Evolutionary conservation across 2,888 invertebrate species (phyloP).

Genomic region (Phalangium opilio): DNA sequence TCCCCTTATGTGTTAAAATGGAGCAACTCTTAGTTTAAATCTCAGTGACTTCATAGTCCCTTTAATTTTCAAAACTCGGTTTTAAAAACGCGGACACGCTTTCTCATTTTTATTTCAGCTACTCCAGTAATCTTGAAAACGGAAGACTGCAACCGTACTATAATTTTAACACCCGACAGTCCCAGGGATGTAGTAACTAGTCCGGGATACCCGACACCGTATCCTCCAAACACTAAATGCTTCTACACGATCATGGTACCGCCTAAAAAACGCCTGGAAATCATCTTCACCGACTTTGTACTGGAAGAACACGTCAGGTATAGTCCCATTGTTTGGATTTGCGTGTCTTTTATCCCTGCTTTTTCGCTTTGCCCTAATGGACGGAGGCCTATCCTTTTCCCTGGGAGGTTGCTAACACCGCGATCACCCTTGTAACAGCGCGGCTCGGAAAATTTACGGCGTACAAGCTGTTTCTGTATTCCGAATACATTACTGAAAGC

Average conservation of each 20-base stretch:
- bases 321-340: no score
- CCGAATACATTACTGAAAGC: no score
- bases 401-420: no score
- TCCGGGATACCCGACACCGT: conserved; percentile 62
- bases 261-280: conserved; percentile 38
- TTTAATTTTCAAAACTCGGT: background rate
- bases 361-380: no score
- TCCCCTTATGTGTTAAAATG: background rate
- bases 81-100: background rate
- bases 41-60: background rate
- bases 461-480: no score
- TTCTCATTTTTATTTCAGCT: conserved; percentile 19
- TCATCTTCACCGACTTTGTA: conserved; percentile 59
- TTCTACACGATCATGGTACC: conserved; percentile 29
- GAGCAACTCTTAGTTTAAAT: background rate
- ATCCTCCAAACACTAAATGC: conserved; percentile 61
- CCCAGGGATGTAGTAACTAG: conserved; percentile 53
- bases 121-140: conserved; percentile 29
- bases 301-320: conserved; percentile 47
- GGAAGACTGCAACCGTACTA: conserved; percentile 26
- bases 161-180: conserved; percentile 44
- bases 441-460: no score
- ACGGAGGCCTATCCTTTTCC: no score
- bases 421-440: no score
- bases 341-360: no score